Percentiles rank a stretch among this genome's conserved stretches.
Conservation (phyloP, 30 jellyfish, hydroid and myxozoan species). For the Chrysaora quinquecirrha region DNA sequence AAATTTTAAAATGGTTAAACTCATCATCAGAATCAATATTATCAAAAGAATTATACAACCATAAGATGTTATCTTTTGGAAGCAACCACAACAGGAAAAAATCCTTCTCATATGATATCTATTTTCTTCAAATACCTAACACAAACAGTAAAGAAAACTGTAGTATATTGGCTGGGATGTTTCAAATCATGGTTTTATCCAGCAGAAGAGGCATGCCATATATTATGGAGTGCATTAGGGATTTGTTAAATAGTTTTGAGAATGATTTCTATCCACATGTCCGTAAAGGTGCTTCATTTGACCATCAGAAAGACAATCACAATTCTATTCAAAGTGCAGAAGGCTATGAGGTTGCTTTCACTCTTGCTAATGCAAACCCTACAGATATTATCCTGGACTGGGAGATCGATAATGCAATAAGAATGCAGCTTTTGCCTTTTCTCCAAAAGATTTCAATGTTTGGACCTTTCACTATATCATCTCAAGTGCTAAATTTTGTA, state of each 20-base stretch:
- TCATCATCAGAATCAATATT: not conserved
- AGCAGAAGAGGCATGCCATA: not conserved
- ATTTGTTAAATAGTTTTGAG: not conserved
- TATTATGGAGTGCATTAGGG: not conserved
- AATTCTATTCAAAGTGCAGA: slow-evolving; percentile 34
- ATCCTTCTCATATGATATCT: not conserved
- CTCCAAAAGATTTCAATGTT: slow-evolving; percentile 31
- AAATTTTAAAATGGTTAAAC: not conserved
- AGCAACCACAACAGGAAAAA: not conserved
- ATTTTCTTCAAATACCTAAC: not conserved
- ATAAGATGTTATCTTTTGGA: not conserved
- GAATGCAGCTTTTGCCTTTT: slow-evolving; percentile 38
- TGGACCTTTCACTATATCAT: slow-evolving; percentile 72
- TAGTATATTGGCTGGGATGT: not conserved
- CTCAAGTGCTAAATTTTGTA: slow-evolving; percentile 83
- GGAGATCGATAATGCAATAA: slow-evolving; percentile 66
- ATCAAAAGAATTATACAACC: not conserved
- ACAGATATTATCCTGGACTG: slow-evolving; percentile 56
- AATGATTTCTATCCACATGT: not conserved
- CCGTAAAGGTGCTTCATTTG: not conserved
- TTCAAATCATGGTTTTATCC: not conserved
- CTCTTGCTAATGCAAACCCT: slow-evolving; percentile 86
- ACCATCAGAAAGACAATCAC: not conserved
- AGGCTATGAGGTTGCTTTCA: slow-evolving; percentile 69
- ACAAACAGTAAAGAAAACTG: not conserved